These are phyloP conservation scores for Neuroscelio doddi DNA, from an alignment of 2,888 invertebrate species.

Conservation along the genomic window DNA sequence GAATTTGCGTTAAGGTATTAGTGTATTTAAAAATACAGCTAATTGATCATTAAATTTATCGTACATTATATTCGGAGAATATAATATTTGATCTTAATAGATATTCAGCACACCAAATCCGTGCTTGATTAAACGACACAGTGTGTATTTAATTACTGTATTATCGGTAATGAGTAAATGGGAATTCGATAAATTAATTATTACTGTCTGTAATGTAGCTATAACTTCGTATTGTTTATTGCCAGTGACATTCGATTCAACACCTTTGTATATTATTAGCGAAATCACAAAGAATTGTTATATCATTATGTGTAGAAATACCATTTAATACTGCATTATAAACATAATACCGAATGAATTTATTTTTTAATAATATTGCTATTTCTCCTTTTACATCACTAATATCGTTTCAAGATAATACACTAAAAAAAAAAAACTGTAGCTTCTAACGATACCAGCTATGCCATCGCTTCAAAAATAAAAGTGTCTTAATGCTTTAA, in stretches of 20 bases:
- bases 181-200: constrained; percentile 12
- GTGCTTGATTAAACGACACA: constrained; percentile 7
- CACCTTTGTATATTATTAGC: not conserved
- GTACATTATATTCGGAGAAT: not conserved
- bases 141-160: constrained; percentile 7
- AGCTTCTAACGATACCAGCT: too few species aligned
- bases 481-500: too few species aligned
- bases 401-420: too few species aligned
- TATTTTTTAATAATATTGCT: too few species aligned
- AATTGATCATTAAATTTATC: not conserved
- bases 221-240: not conserved
- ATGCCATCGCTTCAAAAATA: too few species aligned
- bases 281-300: too few species aligned
- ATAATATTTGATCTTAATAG: not conserved
- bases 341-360: too few species aligned
- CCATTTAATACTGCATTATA: too few species aligned
- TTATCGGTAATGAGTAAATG: constrained; percentile 8
- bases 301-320: too few species aligned
- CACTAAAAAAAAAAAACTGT: too few species aligned
- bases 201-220: not conserved
- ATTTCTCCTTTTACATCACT: too few species aligned
- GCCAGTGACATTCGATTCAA: not conserved
- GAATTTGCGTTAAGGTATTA: not conserved
- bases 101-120: constrained; percentile 1
- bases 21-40: not conserved